These are phyloP conservation scores for Polyodon spathula DNA, from an alignment of 2,113 vertebrate species.

Conservation along the genomic window DNA sequence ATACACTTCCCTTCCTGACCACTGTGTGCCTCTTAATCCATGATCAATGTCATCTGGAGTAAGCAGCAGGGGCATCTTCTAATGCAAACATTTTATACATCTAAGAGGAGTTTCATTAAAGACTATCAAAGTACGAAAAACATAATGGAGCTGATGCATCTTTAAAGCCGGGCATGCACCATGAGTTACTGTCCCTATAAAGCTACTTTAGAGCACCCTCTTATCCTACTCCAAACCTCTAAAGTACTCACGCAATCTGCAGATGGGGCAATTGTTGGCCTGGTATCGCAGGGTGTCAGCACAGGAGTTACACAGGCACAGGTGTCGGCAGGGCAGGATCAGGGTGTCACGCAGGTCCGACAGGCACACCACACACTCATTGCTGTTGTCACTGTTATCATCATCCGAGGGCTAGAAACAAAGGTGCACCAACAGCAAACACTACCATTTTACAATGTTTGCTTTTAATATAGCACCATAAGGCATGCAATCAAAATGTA, in stretches of 20 bases:
- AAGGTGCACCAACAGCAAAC: not conserved
- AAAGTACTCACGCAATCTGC: slow-evolving; percentile 77
- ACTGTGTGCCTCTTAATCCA: too few species aligned
- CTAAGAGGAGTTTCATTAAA: too few species aligned
- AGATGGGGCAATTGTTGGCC: slow-evolving; percentile 96
- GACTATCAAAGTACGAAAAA: too few species aligned
- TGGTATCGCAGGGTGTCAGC: slow-evolving; percentile 93
- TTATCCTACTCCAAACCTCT: not conserved
- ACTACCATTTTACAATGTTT: too few species aligned
- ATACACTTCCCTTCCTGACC: too few species aligned
- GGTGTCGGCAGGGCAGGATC: slow-evolving; percentile 86
- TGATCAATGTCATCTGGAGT: too few species aligned
- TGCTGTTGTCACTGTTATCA: slow-evolving; percentile 95
- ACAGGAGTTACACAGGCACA: slow-evolving; percentile 88
- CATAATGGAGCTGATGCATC: too few species aligned
- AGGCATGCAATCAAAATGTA: too few species aligned
- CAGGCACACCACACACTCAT: slow-evolving; percentile 91
- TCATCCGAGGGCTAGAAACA: slow-evolving; percentile 75
- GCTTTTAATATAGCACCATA: too few species aligned
- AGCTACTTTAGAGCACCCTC: not conserved
- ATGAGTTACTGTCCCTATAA: not conserved
- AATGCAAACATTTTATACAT: too few species aligned
- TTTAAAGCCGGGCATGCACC: too few species aligned
- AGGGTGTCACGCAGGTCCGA: slow-evolving; percentile 88
- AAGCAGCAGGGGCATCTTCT: too few species aligned